Base-by-base conservation (phyloP, 2,888 invertebrate genomes). In the Scaptomyza flava region DNA sequence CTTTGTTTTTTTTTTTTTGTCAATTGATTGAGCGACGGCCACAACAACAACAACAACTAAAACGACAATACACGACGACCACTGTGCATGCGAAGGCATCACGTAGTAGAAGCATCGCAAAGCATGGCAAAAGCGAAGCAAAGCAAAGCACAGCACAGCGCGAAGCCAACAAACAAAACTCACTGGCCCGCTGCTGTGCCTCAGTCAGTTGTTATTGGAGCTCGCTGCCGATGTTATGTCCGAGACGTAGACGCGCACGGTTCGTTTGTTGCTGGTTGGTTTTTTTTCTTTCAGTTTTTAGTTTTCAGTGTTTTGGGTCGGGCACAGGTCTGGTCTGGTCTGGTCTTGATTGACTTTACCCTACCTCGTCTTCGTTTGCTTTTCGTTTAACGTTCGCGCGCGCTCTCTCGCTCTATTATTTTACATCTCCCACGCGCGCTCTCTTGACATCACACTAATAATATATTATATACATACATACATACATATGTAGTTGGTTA, bases 131-230 rank as follows among this genome's bases (percentile, higher is more conserved):
- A 30, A 43, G 38, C 48, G 38, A 31, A 47, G 54, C 51, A 41
- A 20, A n/a, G 42, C 53, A 38, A 34, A 56, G 60, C 63, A 64
- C 57, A 52, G 75, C 72, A 57, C 60, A 71, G 67, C 66, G 75
- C 72, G 60, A 63, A 71, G 67, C 66, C 53, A 66, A 38, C 72
- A 59, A 73, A 79, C 79, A 79, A 79, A 79, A 79, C 79, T 79
- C 65, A 43, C 38, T 52, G 68, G 43, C 61, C 47, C 54, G 73
- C 51, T 53, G 68, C 61, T 56, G 51, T 66, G 47, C 33, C 68
- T 61, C 64, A 69, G 71, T 75, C 76, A 85, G 87, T 84, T 79
- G 85, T 77, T 85, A 87, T 85, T 83, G 87, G 77, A 85, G 73
- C 86, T 73, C 70, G 75, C 51, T 71, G 81, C 76, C 68, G 80